Percentiles rank a stretch among this genome's conserved stretches.
Evolutionary conservation across 1,140 invertebrate genomes (phyloP).

Genomic region (Heliconius congener): DNA sequence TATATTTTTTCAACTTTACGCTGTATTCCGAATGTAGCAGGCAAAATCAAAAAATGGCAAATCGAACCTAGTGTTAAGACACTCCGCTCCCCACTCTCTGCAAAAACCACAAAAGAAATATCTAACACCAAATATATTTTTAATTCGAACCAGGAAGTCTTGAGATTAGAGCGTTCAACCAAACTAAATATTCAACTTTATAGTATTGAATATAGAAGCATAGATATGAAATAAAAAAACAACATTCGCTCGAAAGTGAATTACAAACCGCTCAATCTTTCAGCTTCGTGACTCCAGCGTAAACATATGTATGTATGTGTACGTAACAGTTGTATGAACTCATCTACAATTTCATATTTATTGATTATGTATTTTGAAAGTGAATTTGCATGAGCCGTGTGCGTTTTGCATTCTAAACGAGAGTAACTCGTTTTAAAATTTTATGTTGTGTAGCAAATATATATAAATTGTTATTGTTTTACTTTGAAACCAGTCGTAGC

Average conservation of each 20-base stretch:
- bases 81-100: too few relatives aligned
- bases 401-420: slow-evolving; percentile 12
- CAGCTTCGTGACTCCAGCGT: neutral
- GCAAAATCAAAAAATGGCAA: too few relatives aligned
- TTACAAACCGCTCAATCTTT: neutral
- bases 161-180: too few relatives aligned
- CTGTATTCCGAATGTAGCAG: too few relatives aligned
- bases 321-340: slow-evolving; percentile 19
- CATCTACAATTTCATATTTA: slow-evolving; percentile 30
- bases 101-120: too few relatives aligned
- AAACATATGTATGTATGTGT: slow-evolving; percentile 23
- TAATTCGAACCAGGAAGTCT: too few relatives aligned
- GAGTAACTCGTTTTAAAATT: neutral
- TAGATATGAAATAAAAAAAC: neutral
- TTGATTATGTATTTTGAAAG: slow-evolving; percentile 34
- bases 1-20: too few relatives aligned
- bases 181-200: too few relatives aligned
- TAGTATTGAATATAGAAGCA: too few relatives aligned
- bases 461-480: neutral
- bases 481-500: too few relatives aligned
- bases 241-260: neutral
- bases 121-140: too few relatives aligned
- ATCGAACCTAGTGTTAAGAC: too few relatives aligned
- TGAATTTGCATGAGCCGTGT: slow-evolving; percentile 13
- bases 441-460: neutral